Conservation (phyloP, 2,888 invertebrate genomes). For the Himalopsyche anomala region DNA sequence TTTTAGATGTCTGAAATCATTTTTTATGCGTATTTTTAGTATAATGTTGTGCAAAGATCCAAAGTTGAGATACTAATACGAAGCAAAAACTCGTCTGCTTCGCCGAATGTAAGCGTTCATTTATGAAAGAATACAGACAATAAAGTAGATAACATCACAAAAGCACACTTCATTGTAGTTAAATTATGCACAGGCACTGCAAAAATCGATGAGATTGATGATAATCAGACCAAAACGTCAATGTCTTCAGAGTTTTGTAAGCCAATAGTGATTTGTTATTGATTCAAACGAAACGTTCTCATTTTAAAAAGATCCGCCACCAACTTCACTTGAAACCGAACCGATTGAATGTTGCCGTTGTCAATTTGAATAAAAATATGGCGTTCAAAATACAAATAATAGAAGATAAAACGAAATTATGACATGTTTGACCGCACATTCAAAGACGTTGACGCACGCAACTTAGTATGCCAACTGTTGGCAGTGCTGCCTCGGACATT, state of each 20-base stretch:
- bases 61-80: background rate
- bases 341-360: slow-evolving; percentile 18
- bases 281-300: slow-evolving; percentile 1
- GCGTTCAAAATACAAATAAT: background rate
- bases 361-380: background rate
- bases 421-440: background rate
- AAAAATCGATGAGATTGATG: background rate
- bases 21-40: slow-evolving; percentile 1
- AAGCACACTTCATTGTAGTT: background rate
- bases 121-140: background rate
- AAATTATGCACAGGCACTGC: background rate
- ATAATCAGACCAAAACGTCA: slow-evolving; percentile 21
- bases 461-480: background rate
- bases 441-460: slow-evolving; percentile 24
- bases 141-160: slow-evolving; percentile 11
- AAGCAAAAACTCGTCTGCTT: slow-evolving; percentile 18
- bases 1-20: background rate
- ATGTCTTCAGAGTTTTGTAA: background rate
- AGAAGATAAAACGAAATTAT: slow-evolving; percentile 8
- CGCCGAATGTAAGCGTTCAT: background rate
- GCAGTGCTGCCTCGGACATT: slow-evolving; percentile 39
- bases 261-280: background rate
- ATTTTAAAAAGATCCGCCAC: background rate
- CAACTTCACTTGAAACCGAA: slow-evolving; percentile 21
- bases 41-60: slow-evolving; percentile 24